Percentiles rank a stretch among this genome's conserved stretches.
These are phyloP conservation scores for Zosterops lateralis DNA, from an alignment of 2,113 vertebrate genomes.

Conservation along the genomic window DNA sequence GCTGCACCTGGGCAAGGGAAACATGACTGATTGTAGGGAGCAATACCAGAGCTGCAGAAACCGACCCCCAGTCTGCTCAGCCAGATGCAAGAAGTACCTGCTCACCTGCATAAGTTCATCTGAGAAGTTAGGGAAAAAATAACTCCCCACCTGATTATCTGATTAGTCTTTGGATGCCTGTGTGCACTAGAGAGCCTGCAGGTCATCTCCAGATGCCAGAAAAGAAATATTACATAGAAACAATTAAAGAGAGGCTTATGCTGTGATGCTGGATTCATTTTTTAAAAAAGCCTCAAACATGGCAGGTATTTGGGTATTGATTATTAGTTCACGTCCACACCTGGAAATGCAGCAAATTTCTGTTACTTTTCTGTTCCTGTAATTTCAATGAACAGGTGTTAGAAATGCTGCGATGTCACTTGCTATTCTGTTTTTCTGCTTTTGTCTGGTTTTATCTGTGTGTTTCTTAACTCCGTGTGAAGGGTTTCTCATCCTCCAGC, in stretches of 20 bases:
- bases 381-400: neutral
- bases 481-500: neutral
- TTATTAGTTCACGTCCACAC: neutral
- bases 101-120: neutral
- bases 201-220: neutral
- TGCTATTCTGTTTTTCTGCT: neutral
- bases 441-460: neutral
- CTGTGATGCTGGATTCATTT: neutral
- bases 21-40: neutral
- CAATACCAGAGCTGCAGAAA: neutral
- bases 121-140: neutral
- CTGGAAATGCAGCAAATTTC: neutral
- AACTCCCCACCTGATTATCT: neutral
- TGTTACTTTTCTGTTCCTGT: neutral
- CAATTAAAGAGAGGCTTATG: neutral
- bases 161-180: neutral
- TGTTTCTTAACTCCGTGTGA: neutral
- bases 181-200: neutral
- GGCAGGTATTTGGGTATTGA: neutral
- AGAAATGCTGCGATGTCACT: rapidly evolving
- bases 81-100: neutral
- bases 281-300: neutral
- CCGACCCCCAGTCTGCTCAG: rapidly evolving
- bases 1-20: neutral
- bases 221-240: neutral